These are phyloP conservation scores for Scytalopus superciliaris DNA, from an alignment of 2,113 vertebrate genomes.

Conservation along the genomic window DNA sequence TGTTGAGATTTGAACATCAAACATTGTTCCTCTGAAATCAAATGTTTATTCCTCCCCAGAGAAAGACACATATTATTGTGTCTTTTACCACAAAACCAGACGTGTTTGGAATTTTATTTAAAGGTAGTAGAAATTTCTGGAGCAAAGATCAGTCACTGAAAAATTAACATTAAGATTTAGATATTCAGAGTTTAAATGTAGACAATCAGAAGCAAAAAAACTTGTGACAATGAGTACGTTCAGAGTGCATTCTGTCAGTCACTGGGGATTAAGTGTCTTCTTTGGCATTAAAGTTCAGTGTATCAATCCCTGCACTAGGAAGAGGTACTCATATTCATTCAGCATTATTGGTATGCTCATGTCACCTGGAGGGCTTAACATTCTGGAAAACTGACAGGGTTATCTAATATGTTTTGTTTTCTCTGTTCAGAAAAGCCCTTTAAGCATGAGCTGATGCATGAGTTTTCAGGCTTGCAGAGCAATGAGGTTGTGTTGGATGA, in stretches of 20 bases:
- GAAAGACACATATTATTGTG: neutral
- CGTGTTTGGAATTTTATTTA: neutral
- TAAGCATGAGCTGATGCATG: neutral
- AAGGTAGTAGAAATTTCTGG: neutral
- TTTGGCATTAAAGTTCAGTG: neutral
- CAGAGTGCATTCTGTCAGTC: neutral
- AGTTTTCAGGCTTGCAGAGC: neutral
- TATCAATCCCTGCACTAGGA: neutral
- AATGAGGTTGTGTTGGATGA: neutral
- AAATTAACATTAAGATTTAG: neutral
- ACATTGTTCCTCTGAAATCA: neutral
- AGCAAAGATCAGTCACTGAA: neutral
- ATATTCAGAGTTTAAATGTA: neutral
- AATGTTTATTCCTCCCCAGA: neutral
- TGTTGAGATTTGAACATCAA: neutral
- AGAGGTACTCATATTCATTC: neutral
- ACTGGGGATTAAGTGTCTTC: neutral
- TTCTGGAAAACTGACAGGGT: neutral
- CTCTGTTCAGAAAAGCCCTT: constrained; percentile 3
- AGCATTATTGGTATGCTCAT: neutral
- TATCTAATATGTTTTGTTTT: neutral
- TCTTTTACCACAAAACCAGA: neutral
- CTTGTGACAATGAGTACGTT: neutral
- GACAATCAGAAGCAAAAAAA: neutral
- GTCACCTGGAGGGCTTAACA: neutral